These are phyloP conservation scores for Mastomys coucha DNA, from an alignment of 2,113 vertebrate species.

Conservation along the genomic window DNA sequence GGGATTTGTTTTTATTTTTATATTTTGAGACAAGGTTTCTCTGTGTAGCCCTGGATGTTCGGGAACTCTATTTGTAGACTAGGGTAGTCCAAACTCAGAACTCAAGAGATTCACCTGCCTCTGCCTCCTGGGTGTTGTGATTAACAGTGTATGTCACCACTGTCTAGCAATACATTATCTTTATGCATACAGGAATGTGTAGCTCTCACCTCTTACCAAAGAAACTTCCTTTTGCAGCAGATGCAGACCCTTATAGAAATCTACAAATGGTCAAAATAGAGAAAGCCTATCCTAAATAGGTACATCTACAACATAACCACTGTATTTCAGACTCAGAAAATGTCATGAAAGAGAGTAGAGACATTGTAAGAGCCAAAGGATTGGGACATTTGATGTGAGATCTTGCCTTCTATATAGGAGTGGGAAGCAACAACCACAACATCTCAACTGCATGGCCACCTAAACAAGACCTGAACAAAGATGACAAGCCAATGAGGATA, in stretches of 20 bases:
- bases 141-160: background rate
- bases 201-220: background rate
- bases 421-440: background rate
- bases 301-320: background rate
- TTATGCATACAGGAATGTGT: background rate
- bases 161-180: background rate
- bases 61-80: background rate
- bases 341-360: background rate
- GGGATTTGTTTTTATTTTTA: too few species aligned
- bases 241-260: background rate
- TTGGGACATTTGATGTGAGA: background rate
- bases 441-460: background rate
- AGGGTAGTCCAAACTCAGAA: background rate
- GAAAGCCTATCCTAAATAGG: background rate
- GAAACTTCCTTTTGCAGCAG: background rate
- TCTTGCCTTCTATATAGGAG: background rate
- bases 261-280: background rate
- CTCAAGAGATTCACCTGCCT: background rate
- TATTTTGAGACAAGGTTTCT: background rate
- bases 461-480: background rate
- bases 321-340: background rate
- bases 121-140: background rate
- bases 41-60: background rate
- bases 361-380: too few species aligned
- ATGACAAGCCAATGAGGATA: background rate